Percentiles rank a stretch among this genome's conserved stretches.
phyloP scores from a whole-genome alignment of 2,797 vertebrate genomes.

The Hydrolagus colliei region DNA sequence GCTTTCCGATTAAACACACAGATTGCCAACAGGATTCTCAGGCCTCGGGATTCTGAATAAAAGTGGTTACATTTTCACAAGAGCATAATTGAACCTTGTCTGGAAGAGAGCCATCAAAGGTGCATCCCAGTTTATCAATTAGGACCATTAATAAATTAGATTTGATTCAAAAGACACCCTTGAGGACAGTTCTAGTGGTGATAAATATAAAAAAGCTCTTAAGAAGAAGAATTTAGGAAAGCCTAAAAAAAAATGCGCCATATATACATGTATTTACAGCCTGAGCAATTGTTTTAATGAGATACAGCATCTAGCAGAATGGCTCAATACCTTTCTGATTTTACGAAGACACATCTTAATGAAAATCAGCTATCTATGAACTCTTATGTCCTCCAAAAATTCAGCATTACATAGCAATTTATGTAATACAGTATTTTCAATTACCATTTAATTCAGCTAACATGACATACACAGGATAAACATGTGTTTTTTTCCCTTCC shows the following conservation, averaged over 20 bases:
- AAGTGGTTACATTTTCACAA: background rate
- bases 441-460: background rate
- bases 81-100: background rate
- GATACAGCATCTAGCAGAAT: background rate
- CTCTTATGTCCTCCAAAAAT: background rate
- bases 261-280: background rate
- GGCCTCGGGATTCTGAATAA: no score
- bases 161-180: background rate
- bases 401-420: background rate
- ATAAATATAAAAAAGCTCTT: background rate
- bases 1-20: no score
- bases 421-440: background rate
- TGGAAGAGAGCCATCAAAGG: background rate
- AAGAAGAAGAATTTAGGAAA: background rate
- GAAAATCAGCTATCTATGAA: background rate
- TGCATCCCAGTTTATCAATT: background rate
- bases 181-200: background rate
- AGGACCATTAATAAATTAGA: background rate
- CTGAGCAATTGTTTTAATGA: background rate
- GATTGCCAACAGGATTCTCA: no score
- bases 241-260: background rate
- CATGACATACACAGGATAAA: no score
- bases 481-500: background rate
- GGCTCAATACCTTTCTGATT: background rate
- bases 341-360: background rate